Conservation (phyloP, 2,888 invertebrate species). For the Bhutanitis thaidina region DNA sequence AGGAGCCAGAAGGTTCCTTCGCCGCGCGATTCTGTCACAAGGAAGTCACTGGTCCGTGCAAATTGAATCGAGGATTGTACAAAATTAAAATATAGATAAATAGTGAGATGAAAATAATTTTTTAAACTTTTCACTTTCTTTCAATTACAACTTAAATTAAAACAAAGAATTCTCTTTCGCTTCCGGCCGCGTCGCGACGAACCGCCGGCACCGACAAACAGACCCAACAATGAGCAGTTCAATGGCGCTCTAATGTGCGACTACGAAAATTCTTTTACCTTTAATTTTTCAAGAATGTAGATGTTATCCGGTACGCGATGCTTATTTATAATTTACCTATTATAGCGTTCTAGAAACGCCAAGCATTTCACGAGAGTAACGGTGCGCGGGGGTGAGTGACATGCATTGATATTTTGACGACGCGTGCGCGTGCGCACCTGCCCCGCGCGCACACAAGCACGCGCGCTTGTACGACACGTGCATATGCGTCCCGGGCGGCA, state of each 20-base stretch:
- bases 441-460: constrained; percentile 36
- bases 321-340: constrained; percentile 23
- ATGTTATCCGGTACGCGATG: constrained; percentile 9
- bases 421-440: constrained; percentile 27
- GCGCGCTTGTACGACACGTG: constrained; percentile 8
- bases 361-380: constrained; percentile 6
- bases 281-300: constrained; percentile 5
- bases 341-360: constrained; percentile 13
- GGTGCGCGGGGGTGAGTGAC: constrained; percentile 52
- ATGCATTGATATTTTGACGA: constrained; percentile 54
- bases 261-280: constrained; percentile 7
- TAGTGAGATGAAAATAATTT: no score
- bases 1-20: no score
- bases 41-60: no score
- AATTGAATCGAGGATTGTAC: no score
- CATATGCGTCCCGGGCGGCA: constrained; percentile 33
- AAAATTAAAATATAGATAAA: no score
- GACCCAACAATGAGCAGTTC: constrained; percentile 1
- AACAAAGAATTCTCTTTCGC: no score
- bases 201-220: neutral
- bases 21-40: no score
- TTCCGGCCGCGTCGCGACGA: no score
- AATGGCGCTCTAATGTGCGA: neutral
- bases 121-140: no score
- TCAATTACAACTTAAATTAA: no score